These are phyloP conservation scores for Tympanoctomys barrerae DNA, from an alignment of 2,797 vertebrate species.

Conservation along the genomic window DNA sequence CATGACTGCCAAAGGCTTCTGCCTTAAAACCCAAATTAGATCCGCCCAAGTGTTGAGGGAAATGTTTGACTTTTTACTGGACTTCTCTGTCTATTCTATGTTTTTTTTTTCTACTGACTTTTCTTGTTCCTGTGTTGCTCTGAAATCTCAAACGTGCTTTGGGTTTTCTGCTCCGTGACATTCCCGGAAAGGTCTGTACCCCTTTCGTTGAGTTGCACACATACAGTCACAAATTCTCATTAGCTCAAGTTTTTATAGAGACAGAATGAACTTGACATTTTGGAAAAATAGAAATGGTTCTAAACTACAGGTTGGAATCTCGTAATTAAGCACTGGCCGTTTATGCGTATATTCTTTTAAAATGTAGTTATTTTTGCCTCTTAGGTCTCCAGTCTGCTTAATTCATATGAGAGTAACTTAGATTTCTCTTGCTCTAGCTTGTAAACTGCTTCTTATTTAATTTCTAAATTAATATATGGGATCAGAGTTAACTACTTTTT, in stretches of 20 bases:
- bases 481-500: background rate
- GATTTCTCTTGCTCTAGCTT: background rate
- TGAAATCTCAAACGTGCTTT: conserved; percentile 8
- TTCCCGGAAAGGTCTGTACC: background rate
- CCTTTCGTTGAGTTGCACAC: background rate
- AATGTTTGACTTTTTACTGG: background rate
- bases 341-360: background rate
- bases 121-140: background rate
- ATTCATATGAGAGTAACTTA: background rate
- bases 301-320: background rate
- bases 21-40: conserved; percentile 17
- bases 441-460: background rate
- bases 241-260: background rate
- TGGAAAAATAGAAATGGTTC: background rate
- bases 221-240: background rate
- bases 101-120: conserved; percentile 1
- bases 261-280: background rate
- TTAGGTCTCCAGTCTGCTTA: background rate
- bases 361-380: background rate
- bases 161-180: background rate
- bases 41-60: background rate
- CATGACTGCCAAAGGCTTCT: background rate
- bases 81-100: background rate
- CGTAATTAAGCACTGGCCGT: background rate
- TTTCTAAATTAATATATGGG: background rate